phyloP scores from a whole-genome alignment of 1,140 invertebrate species.

The Microplitis demolitor region DNA sequence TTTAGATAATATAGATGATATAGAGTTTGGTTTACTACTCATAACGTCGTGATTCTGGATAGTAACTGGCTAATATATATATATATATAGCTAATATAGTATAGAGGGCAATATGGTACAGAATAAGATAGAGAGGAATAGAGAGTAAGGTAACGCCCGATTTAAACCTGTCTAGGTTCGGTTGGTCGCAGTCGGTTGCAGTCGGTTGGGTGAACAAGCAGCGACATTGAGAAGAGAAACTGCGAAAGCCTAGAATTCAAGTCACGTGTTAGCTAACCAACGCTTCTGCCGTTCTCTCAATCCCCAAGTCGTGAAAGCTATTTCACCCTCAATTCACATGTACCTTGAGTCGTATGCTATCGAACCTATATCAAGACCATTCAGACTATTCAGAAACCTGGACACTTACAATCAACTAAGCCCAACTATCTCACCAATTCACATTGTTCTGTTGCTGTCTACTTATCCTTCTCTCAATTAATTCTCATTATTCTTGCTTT shows the following conservation, averaged over 20 bases:
- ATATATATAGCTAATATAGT: too few relatives aligned
- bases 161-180: not conserved
- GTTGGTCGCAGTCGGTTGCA: not conserved
- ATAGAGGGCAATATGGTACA: too few relatives aligned
- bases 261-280: slow-evolving; percentile 27
- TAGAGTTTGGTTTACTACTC: not conserved
- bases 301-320: slow-evolving; percentile 4
- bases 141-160: not conserved
- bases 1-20: too few relatives aligned
- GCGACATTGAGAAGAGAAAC: slow-evolving; percentile 29
- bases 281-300: slow-evolving; percentile 11
- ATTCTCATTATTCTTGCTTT: too few relatives aligned
- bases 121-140: too few relatives aligned
- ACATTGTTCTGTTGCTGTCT: too few relatives aligned
- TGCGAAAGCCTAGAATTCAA: slow-evolving; percentile 18
- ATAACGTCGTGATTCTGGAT: not conserved
- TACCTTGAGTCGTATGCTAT: not conserved
- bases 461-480: too few relatives aligned
- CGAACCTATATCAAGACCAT: not conserved
- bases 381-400: too few relatives aligned
- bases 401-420: too few relatives aligned
- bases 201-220: slow-evolving; percentile 13
- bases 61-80: not conserved
- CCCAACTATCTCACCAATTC: too few relatives aligned
- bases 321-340: slow-evolving; percentile 17